Evolutionary conservation across 2,888 invertebrate genomes (phyloP).

Genomic region (Pammene aurita): DNA sequence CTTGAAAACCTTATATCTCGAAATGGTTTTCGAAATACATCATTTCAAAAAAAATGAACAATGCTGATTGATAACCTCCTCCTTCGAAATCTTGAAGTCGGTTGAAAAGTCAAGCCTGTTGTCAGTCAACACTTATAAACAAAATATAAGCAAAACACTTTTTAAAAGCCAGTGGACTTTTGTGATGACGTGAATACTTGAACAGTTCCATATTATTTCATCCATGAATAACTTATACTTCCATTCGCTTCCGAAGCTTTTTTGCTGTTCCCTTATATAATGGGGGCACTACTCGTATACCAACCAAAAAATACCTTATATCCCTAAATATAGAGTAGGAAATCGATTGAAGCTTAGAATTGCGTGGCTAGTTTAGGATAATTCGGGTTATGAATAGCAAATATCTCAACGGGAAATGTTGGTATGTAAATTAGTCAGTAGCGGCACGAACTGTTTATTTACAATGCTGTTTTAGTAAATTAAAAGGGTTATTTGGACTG

Average conservation of each 20-base stretch:
- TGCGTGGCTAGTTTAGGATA: conserved; percentile 35
- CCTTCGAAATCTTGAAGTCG: too few species aligned
- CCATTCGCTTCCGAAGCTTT: conserved; percentile 29
- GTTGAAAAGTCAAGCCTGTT: too few species aligned
- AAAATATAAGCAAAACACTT: neutral
- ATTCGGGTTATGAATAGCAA: conserved; percentile 38
- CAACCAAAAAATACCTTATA: neutral
- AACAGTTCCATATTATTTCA: conserved; percentile 31
- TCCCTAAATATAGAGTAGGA: neutral
- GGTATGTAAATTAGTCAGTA: conserved; percentile 34
- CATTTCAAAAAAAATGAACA: too few species aligned
- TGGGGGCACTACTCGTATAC: too few species aligned
- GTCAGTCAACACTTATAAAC: neutral
- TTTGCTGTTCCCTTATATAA: conserved; percentile 22
- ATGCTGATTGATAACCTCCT: too few species aligned
- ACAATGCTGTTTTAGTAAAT: conserved; percentile 9
- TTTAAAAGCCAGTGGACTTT: neutral
- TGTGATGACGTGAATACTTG: conserved; percentile 34
- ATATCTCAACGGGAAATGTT: conserved; percentile 31
- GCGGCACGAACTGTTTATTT: conserved; percentile 19
- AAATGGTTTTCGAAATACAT: too few species aligned
- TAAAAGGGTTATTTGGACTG: conserved; percentile 6
- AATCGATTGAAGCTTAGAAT: neutral
- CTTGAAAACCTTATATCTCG: too few species aligned
- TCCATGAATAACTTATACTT: conserved; percentile 36